These are phyloP conservation scores for Ammodytes marinus DNA, from an alignment of 2,113 vertebrate genomes.

Conservation along the genomic window DNA sequence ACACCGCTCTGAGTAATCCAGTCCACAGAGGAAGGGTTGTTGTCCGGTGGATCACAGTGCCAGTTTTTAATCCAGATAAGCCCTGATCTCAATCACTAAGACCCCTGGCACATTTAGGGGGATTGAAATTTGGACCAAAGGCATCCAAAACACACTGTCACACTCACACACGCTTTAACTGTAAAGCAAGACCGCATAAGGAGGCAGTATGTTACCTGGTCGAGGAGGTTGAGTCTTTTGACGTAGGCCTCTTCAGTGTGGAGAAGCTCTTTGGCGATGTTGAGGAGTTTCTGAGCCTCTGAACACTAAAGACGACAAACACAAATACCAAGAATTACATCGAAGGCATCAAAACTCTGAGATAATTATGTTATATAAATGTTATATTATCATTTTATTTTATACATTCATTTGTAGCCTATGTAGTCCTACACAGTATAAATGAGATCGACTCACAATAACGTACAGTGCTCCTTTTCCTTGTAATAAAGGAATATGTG, in stretches of 20 bases:
- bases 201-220: constrained; percentile 88
- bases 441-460: background rate
- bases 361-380: background rate
- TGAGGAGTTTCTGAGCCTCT: constrained; percentile 91
- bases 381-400: too few species aligned
- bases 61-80: constrained; percentile 72
- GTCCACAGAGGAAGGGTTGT: constrained; percentile 51
- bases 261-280: constrained; percentile 95
- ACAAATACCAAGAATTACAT: constrained; percentile 6
- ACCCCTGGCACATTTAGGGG: constrained; percentile 49
- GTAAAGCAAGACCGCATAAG: background rate
- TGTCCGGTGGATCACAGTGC: constrained; percentile 44
- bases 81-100: constrained; percentile 55
- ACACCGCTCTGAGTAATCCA: constrained; percentile 62
- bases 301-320: constrained; percentile 83
- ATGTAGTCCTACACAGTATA: background rate
- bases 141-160: background rate
- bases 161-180: background rate
- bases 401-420: too few species aligned
- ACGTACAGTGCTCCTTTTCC: background rate
- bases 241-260: constrained; percentile 96
- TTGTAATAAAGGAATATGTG: background rate
- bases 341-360: background rate
- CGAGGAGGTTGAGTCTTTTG: constrained; percentile 93
- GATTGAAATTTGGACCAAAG: constrained; percentile 47